Evolutionary conservation across 2,888 invertebrate genomes (phyloP).

Genomic region (Parnassius orleans): DNA sequence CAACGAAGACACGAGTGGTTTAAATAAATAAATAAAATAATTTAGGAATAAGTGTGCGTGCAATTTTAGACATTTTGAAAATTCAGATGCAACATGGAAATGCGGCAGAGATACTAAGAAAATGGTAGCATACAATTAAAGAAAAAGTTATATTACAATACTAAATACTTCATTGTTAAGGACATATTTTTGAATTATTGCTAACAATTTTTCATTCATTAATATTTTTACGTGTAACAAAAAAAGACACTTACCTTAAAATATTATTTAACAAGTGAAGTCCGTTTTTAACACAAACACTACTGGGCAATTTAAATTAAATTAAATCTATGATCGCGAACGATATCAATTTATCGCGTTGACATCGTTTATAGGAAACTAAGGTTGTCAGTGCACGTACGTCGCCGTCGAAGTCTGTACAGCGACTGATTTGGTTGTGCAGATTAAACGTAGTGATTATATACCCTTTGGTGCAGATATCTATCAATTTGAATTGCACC

Average conservation of each 20-base stretch:
- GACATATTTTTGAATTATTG: too few relatives aligned
- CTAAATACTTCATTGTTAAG: too few relatives aligned
- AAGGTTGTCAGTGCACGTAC: not conserved
- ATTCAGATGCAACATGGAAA: too few relatives aligned
- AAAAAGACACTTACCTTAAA: not conserved
- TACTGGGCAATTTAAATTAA: not conserved
- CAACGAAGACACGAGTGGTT: too few relatives aligned
- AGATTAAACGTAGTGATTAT: not conserved
- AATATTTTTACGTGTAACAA: too few relatives aligned
- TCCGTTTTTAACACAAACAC: constrained; percentile 1
- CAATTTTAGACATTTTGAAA: too few relatives aligned
- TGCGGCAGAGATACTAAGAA: too few relatives aligned
- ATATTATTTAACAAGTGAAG: not conserved
- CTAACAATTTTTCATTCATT: too few relatives aligned
- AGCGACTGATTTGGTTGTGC: constrained; percentile 21
- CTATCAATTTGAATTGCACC: constrained; percentile 19
- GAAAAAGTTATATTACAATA: too few relatives aligned
- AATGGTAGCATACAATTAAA: too few relatives aligned
- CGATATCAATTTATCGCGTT: constrained; percentile 6
- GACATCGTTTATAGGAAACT: constrained; percentile 11
- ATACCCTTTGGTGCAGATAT: not conserved
- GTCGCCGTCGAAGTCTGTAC: constrained; percentile 15
- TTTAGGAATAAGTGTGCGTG: too few relatives aligned
- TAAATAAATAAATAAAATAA: too few relatives aligned
- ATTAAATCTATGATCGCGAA: constrained; percentile 10